Base-by-base conservation (phyloP, 1,140 invertebrate species). In the Macrocentrus cingulum region DNA sequence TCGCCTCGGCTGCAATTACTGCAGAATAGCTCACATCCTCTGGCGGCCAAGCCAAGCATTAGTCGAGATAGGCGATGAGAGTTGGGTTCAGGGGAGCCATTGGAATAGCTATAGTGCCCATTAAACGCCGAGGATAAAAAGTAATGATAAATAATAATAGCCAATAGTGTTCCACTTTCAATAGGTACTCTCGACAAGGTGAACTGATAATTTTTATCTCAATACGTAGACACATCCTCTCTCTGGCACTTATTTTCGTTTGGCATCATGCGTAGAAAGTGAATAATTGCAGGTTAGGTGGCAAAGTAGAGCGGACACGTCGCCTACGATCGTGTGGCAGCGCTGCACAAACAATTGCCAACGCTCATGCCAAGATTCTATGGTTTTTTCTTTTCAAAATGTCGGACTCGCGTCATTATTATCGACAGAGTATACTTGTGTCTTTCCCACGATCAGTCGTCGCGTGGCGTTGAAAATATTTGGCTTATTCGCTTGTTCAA, bases 21-120 rank as follows among this genome's bases (percentile, higher is more conserved):
- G 45, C 37, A 36, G 60, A 62, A 62, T 62, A 58, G 60, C 56
- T 59, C 19, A 62, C 60, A 62, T 62, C 60, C 60, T 58, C 50
- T 50, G 32, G 51, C 45, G 37, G 45, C 46, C 37, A 60, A 56
- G 36, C 45, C 15, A 36, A 32, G 37, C 25, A 62, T 49, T 58
- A 50, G 50, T 45, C 13, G 39, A 37, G 29, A 59, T 45, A 51
- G 18, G 32, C 34, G 34, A 49, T 34, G 22, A 49, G 51, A 36
- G 41, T 48, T 60, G 20, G 37, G 48, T n/a, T 16, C 49, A 37
- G 32, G 25, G 15, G 46, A 36, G 32, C 32, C 37, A 36, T 51
- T 51, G 29, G 19, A 51, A 51, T 51, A n/a, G n/a, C 32, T 36
- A 22, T 37, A 51, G 32, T 34, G n/a, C 16, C 19, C 25, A 51